Evolutionary conservation across 2,888 invertebrate species (phyloP).

Genomic region (Bhutanitis thaidina): DNA sequence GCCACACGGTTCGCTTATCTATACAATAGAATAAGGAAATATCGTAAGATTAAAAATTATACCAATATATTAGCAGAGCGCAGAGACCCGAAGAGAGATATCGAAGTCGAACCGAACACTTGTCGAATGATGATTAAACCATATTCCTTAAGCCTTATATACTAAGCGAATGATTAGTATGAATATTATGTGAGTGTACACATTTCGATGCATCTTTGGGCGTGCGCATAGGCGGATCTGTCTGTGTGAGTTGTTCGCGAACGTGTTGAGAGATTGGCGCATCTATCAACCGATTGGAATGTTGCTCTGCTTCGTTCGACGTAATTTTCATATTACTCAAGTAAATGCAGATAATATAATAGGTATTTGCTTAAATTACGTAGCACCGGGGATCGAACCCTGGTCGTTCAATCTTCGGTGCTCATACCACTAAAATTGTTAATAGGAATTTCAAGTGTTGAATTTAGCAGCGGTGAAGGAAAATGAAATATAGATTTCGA

Average conservation of each 20-base stretch:
- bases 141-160: constrained; percentile 3
- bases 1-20: too few species aligned
- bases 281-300: neutral
- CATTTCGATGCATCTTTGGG: constrained; percentile 1
- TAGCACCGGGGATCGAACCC: too few species aligned
- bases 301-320: constrained; percentile 13
- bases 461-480: too few species aligned
- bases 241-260: neutral
- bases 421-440: too few species aligned
- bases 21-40: too few species aligned
- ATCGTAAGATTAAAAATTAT: neutral
- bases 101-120: neutral
- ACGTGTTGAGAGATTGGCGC: constrained; percentile 6
- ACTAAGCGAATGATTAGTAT: neutral
- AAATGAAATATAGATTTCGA: too few species aligned
- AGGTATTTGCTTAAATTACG: too few species aligned
- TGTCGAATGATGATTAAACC: neutral
- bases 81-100: neutral
- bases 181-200: neutral
- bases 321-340: too few species aligned
- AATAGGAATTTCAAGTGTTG: too few species aligned
- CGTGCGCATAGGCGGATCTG: neutral
- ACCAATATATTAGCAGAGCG: neutral
- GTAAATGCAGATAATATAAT: too few species aligned
- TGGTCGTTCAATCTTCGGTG: too few species aligned